phyloP scores from a whole-genome alignment of 1,140 invertebrate genomes.

The Neotoxoptera formosana region DNA sequence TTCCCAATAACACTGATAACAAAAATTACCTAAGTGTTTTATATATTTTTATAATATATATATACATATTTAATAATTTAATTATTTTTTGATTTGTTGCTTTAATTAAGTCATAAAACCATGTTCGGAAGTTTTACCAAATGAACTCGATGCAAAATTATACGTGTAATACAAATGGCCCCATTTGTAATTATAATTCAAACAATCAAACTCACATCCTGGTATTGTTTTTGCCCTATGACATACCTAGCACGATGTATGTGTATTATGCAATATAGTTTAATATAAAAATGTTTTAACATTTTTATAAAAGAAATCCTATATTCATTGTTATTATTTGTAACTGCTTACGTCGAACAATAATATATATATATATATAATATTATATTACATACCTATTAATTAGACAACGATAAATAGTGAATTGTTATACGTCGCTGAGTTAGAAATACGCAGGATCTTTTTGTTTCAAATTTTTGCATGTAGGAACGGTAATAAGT shows the following conservation, averaged over 20 bases:
- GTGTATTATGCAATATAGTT: background rate
- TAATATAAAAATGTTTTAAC: background rate
- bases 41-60: background rate
- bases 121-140: background rate
- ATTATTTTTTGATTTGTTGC: background rate
- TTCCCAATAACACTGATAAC: background rate
- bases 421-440: background rate
- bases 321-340: background rate
- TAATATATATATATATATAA: background rate
- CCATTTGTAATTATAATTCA: conserved; percentile 55
- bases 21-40: background rate
- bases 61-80: background rate
- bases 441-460: background rate
- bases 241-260: background rate
- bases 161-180: conserved; percentile 32
- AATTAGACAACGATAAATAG: background rate
- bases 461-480: background rate
- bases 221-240: conserved; percentile 58
- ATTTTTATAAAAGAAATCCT: background rate
- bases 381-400: background rate
- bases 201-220: conserved; percentile 54
- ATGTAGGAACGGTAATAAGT: background rate
- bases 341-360: background rate
- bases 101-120: conserved; percentile 2
- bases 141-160: background rate